These are phyloP conservation scores for Eledona agricola DNA, from an alignment of 2,888 invertebrate species.

Conservation along the genomic window DNA sequence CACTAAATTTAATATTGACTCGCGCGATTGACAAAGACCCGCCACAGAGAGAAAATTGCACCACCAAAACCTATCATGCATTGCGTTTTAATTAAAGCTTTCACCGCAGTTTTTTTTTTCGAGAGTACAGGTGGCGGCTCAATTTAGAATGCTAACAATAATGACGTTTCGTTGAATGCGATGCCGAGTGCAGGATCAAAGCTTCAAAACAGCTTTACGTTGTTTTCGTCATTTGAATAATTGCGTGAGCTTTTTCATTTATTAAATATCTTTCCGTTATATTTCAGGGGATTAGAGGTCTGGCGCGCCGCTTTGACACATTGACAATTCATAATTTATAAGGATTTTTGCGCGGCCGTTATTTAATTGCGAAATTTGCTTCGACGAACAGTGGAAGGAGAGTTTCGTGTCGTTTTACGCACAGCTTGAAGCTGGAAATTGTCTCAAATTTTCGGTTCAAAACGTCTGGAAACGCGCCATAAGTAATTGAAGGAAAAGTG, in stretches of 20 bases:
- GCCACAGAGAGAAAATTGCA: constrained; percentile 1
- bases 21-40: not conserved
- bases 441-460: too few relatives aligned
- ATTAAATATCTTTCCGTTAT: constrained; percentile 25
- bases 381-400: too few relatives aligned
- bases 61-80: constrained; percentile 6
- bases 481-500: constrained; percentile 33
- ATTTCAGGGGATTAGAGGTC: constrained; percentile 16
- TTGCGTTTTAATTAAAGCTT: constrained; percentile 12
- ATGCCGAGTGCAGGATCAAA: constrained; percentile 20
- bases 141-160: constrained; percentile 11
- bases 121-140: constrained; percentile 3
- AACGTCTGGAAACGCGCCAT: constrained; percentile 1
- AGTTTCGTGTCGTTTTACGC: too few relatives aligned
- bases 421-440: too few relatives aligned
- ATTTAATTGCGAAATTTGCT: too few relatives aligned
- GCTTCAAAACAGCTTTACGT: constrained; percentile 26
- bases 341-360: too few relatives aligned
- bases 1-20: constrained; percentile 1
- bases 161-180: constrained; percentile 18
- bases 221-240: constrained; percentile 31
- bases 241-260: constrained; percentile 21
- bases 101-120: not conserved
- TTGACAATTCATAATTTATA: constrained; percentile 7
- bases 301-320: constrained; percentile 10